These are phyloP conservation scores for Alviniconcha marisindica DNA, from an alignment of 1,140 invertebrate genomes.

Conservation along the genomic window DNA sequence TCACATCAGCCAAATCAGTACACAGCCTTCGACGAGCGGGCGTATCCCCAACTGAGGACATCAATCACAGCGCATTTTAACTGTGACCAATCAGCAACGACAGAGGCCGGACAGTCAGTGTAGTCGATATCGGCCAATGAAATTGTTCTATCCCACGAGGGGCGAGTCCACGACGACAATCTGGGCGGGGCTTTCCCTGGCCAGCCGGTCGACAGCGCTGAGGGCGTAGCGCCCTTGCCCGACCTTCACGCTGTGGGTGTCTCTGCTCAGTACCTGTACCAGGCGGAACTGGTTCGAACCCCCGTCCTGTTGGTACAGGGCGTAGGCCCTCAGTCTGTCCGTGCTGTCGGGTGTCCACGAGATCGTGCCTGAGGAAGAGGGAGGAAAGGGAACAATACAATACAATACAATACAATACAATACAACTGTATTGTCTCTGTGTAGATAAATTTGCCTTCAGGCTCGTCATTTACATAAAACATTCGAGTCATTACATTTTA, in stretches of 20 bases:
- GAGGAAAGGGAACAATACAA: not conserved
- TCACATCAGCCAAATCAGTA: no score
- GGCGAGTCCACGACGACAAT: not conserved
- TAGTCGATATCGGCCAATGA: not conserved
- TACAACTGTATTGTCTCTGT: no score
- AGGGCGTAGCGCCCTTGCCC: constrained; percentile 21
- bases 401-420: no score
- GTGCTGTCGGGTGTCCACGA: not conserved
- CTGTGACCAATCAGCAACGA: not conserved
- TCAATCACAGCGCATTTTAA: not conserved
- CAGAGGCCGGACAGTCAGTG: not conserved
- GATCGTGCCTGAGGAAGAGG: not conserved
- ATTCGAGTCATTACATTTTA: no score
- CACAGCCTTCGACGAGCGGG: no score
- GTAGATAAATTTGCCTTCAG: no score
- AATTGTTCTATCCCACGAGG: not conserved
- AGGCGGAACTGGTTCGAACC: not conserved
- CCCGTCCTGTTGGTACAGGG: constrained; percentile 20
- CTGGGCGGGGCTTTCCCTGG: not conserved
- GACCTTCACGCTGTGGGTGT: not conserved
- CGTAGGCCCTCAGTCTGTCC: constrained; percentile 3
- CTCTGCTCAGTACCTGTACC: not conserved
- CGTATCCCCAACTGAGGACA: not conserved
- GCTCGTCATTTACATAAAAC: no score
- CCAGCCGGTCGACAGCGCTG: constrained; percentile 26